Evolutionary conservation across 2,888 invertebrate species (phyloP), one percentile per base, ranked within the genome.

Genomic region (Zygaena filipendulae): DNA sequence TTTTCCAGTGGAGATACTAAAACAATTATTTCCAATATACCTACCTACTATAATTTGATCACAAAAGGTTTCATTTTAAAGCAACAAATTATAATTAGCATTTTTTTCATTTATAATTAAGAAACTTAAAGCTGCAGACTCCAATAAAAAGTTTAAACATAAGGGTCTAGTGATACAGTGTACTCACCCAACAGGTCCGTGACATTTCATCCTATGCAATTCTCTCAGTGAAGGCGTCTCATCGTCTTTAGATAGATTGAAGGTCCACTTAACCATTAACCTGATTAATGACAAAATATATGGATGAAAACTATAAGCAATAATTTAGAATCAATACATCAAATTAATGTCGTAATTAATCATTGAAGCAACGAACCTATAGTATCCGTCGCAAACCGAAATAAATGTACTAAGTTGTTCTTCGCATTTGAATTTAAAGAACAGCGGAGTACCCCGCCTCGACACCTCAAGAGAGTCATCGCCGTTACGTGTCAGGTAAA

Each of bases 171-270:
- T 21, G 26, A 12, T 12, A 27, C 11, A 11, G 21, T 21, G 32
- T 30, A 52, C 82, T 79, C 80, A 91, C 91, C 93, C 92, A 28
- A 95, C 88, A 27, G 95, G 95, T 11, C 95, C 95, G 66, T 95
- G 95, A 51, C 92, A 93, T 66, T 90, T 91, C 47, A 89, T 77
- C 36, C 82, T 71, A 40, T 87, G 84, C 11, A 95, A 63, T 46
- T 84, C 85, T 47, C 85, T 84, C 32, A 95, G 67, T 3, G 91
- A 90, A 3, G 94, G 95, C 0, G 93, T 91, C 31, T 85, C 80
- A 30, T 92, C 84, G 47, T 92, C 89, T 54, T 87, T 87, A 53
- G 94, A 95, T 35, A 95, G 79, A 72, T 94, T 93, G 52, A 92
- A 92, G 20, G 90, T 94, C 94, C 94, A 95, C 69, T 93, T 95